Evolutionary conservation across 2,888 invertebrate species (phyloP).

Genomic region (Drosophila anomelani): DNA sequence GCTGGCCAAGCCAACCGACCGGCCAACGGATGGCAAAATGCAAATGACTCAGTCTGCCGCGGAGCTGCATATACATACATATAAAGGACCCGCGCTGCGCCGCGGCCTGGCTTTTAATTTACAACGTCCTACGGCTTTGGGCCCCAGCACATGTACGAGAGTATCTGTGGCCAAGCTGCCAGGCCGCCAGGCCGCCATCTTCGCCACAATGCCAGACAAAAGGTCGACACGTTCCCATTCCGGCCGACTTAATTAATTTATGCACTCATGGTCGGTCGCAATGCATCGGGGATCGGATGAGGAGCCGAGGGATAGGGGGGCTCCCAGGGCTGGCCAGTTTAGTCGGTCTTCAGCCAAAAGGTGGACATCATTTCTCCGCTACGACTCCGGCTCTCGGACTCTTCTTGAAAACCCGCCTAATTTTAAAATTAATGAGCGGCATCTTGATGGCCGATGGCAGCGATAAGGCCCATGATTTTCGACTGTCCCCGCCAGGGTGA

Average conservation of each 20-base stretch:
- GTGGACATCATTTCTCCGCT: conserved; percentile 70
- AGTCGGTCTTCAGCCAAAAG: conserved; percentile 56
- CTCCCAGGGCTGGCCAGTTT: conserved; percentile 47
- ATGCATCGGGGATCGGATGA: conserved; percentile 52
- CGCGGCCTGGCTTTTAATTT: conserved; percentile 83
- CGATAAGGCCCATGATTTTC: conserved; percentile 81
- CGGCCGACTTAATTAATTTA: conserved; percentile 84
- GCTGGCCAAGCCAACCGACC: conserved; percentile 39
- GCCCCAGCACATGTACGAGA: conserved; percentile 36
- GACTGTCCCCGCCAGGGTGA: conserved; percentile 57
- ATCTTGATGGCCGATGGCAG: conserved; percentile 83
- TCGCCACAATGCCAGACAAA: conserved; percentile 82
- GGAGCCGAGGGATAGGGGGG: conserved; percentile 19
- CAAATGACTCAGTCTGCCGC: conserved; percentile 77
- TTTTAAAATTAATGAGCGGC: conserved; percentile 84
- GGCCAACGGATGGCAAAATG: conserved; percentile 73
- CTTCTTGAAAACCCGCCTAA: conserved; percentile 82
- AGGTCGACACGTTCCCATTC: conserved; percentile 81
- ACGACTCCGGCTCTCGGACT: conserved; percentile 29
- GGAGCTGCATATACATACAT: conserved; percentile 56
- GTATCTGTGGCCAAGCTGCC: conserved; percentile 22
- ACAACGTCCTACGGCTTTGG: conserved; percentile 74
- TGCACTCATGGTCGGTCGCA: conserved; percentile 78
- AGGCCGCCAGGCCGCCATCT: conserved; percentile 49
- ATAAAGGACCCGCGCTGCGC: conserved; percentile 69